Base-by-base conservation (phyloP, 2,797 vertebrate species). In the Premnoplex brunnescens region DNA sequence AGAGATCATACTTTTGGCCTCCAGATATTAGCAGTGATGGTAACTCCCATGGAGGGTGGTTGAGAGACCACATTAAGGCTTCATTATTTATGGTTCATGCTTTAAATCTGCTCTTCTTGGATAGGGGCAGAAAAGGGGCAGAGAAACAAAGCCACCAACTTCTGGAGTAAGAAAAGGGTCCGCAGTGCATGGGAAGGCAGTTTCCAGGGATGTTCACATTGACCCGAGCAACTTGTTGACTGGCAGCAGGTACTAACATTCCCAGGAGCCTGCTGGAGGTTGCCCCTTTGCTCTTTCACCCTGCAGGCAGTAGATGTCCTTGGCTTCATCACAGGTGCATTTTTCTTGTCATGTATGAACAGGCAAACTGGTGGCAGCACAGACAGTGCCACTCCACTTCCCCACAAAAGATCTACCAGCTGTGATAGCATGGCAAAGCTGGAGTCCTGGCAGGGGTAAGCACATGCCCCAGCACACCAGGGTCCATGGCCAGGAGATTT, bases 381-480 rank as follows among this genome's bases (percentile, higher is more conserved):
- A 39, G 56, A 51, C 2, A 9, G 19, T 46, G 43, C 51, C 63
- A 73, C 37, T 18, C 15, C 21, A 9, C 39, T 81, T 78, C 75
- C 52, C 72, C 11, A 9, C 1, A 0, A n/a, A 59, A 44, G 30
- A 48, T 58, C n/a, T 80, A 51, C 49, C 66, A 30, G 39, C 66
- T 91, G 69, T 39, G 62, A 49, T 30, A 51, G 14, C 17, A 2
- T 8, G 48, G n/a, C 0, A 7, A 69, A 17, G 28, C 52, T 52
- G 41, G 48, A 63, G 56, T 67, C n/a, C 68, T 49, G 26, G 27
- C 49, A 83, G 52, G 10, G 32, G 36, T 3, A 20, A 34, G 34
- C 78, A 68, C 59, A n/a, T 2, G 3, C 4, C 7, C 36, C 52
- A 37, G 49, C 20, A 63, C 14, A 3, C 2, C 2, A 1, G 48